phyloP scores from a whole-genome alignment of 2,888 invertebrate species.

The Griposia aprilina region DNA sequence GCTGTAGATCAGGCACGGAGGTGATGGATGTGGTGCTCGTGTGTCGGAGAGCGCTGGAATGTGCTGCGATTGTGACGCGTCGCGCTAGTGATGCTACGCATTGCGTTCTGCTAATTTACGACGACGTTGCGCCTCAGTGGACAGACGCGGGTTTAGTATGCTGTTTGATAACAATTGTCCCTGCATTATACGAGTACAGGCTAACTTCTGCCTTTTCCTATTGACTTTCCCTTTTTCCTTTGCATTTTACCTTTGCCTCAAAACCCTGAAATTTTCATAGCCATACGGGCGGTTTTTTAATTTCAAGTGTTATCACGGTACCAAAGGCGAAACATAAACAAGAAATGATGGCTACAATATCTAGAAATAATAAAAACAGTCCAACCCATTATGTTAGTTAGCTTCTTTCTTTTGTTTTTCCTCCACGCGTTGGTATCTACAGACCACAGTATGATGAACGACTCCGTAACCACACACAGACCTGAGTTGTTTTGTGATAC shows the following conservation, averaged over 20 bases:
- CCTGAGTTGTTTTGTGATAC: slow-evolving; percentile 9
- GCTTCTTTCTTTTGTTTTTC: not conserved
- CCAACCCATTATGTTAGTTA: not conserved
- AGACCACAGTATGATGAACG: slow-evolving; percentile 18
- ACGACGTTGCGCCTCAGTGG: slow-evolving; percentile 17
- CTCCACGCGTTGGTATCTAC: not conserved
- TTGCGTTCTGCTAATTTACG: slow-evolving; percentile 47
- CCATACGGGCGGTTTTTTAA: not conserved
- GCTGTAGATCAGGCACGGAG: slow-evolving; percentile 34
- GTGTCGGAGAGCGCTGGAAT: slow-evolving; percentile 23
- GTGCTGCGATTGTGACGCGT: slow-evolving; percentile 31
- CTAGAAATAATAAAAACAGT: not conserved
- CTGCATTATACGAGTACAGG: not conserved
- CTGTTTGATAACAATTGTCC: slow-evolving; percentile 2
- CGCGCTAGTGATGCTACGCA: slow-evolving; percentile 25
- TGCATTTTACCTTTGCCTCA: not conserved
- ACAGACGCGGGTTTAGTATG: slow-evolving; percentile 16
- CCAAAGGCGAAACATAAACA: not conserved
- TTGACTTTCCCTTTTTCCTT: not conserved
- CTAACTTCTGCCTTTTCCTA: too few species aligned
- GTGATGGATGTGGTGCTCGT: slow-evolving; percentile 43
- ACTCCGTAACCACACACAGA: slow-evolving; percentile 1
- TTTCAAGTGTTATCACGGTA: too few species aligned
- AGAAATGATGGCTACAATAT: not conserved
- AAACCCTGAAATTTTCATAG: not conserved